Percentiles rank a stretch among this genome's conserved stretches.
phyloP scores from a whole-genome alignment of 2,797 vertebrate genomes.

The Dendrocincla fuliginosa region DNA sequence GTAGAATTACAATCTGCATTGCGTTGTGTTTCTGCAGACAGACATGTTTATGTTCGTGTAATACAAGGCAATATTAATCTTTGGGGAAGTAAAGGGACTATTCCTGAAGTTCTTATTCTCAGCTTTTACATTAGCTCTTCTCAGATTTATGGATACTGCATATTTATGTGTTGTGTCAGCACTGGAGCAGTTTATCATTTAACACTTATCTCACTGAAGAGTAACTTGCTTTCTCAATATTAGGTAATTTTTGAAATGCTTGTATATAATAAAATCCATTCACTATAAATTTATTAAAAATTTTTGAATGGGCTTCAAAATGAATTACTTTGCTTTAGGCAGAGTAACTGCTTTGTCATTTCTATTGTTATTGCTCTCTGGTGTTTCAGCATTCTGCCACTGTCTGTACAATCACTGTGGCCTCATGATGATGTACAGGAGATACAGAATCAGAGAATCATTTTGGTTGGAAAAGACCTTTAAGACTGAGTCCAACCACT shows the following conservation, averaged over 20 bases:
- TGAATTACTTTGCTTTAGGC: not conserved
- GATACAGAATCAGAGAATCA: not conserved
- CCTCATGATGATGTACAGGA: not conserved
- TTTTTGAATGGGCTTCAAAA: constrained; percentile 14
- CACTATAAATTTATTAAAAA: not conserved
- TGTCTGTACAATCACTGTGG: not conserved
- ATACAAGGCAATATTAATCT: not conserved
- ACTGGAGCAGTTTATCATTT: constrained; percentile 35
- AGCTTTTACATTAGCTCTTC: not conserved
- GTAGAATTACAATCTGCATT: not conserved
- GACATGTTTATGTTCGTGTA: not conserved
- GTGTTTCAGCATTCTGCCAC: not conserved
- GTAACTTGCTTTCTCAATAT: not conserved
- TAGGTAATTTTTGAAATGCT: not conserved
- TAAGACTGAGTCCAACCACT: not conserved
- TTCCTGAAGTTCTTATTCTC: not conserved
- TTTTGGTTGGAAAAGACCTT: not conserved
- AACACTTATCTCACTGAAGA: constrained; percentile 21
- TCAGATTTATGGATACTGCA: constrained; percentile 16
- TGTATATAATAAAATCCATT: not conserved
- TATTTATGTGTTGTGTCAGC: constrained; percentile 35
- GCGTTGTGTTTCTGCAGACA: not conserved
- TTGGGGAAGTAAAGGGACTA: not conserved
- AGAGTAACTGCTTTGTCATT: not conserved
- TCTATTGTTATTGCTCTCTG: not conserved